Base-by-base conservation (phyloP, 2,113 vertebrate genomes). In the Rhynchopsitta pachyrhyncha region DNA sequence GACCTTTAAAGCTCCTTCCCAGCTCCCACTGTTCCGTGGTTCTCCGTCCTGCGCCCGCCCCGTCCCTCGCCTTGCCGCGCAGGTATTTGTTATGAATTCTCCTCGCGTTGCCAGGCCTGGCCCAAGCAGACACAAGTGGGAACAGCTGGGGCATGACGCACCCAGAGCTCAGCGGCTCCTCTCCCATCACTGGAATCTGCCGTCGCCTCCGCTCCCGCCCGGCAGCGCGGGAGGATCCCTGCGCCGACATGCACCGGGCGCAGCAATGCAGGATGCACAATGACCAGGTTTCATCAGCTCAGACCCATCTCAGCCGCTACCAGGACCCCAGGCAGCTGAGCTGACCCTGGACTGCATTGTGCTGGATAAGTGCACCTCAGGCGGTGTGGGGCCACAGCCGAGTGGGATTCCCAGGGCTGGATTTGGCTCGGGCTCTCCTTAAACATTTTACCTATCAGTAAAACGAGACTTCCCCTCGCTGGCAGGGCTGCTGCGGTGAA, bases 101-200 rank as follows among this genome's bases (percentile, higher is more conserved):
- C 39, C 42, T 69, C 16, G 14, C 3, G 47, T 93, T 93, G 74
- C 74, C 95, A 66, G 81, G 76, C 59, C 62, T 12, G 63, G 74
- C 91, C 76, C 78, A 6, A 42, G 87, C 59, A 16, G 27, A 44
- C 6, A n/a, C 85, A 67, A 86, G 76, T 28, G 9, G 53, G 69
- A 94, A 81, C 86, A 83, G 80, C 13, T 8, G 28, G 78, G 86
- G 2, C 19, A 4, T 96, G 95, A 95, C 82, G 93, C 95, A 93
- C 7, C 11, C 3, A 0, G 27, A 68, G 50, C 86, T 7, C 70
- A 3, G 44, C 6, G 35, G 62, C 66, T 83, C 91, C 95, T 90
- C 93, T 97, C 92, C 96, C 92, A 69, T 3, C 17, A 0, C 88
- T 94, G 96, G 93, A 90, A 92, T 96, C 89, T 20, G 59, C 70